A percentile compares a stretch with the other conserved stretches of the same genome.
These are phyloP conservation scores for Chironomus tepperi DNA, from an alignment of 1,140 invertebrate species.

Conservation along the genomic window DNA sequence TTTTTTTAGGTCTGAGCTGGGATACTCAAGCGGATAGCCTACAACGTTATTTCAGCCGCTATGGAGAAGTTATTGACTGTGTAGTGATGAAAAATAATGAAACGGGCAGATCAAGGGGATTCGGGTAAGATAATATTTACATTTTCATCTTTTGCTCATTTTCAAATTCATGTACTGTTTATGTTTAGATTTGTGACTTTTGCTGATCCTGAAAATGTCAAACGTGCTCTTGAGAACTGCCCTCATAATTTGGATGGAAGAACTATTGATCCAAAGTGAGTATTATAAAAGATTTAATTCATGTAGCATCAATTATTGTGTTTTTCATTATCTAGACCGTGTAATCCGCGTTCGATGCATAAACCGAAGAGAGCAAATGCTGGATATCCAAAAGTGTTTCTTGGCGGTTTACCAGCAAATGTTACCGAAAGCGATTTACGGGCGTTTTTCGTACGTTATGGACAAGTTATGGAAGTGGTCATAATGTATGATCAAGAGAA, in stretches of 20 bases:
- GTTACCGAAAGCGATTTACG: slow-evolving; percentile 81
- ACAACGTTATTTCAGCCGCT: slow-evolving; percentile 80
- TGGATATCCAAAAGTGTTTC: slow-evolving; percentile 82
- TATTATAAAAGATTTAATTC: no score
- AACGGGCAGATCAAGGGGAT: slow-evolving; percentile 84
- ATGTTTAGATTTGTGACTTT: slow-evolving; percentile 70
- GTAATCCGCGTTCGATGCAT: slow-evolving; percentile 78
- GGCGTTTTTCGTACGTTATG: slow-evolving; percentile 76
- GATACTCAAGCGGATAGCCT: slow-evolving; percentile 86
- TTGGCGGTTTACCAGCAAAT: slow-evolving; percentile 80
- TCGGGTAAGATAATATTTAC: slow-evolving; percentile 48
- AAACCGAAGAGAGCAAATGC: slow-evolving; percentile 69
- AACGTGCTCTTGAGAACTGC: slow-evolving; percentile 72
- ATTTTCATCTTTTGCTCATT: no score
- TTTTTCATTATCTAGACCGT: slow-evolving; percentile 44
- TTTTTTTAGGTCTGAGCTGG: slow-evolving; percentile 68
- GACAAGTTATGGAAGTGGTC: slow-evolving; percentile 87
- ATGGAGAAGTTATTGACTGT: slow-evolving; percentile 90
- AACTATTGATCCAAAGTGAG: slow-evolving; percentile 77
- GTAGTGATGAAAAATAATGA: slow-evolving; percentile 95
- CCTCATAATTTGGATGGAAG: slow-evolving; percentile 82
- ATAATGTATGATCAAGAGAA: slow-evolving; percentile 95
- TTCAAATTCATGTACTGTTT: no score
- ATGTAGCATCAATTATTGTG: no score
- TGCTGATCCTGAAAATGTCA: slow-evolving; percentile 77